Evolutionary conservation across 2,113 vertebrate species (phyloP).

Genomic region (Canis aureus): DNA sequence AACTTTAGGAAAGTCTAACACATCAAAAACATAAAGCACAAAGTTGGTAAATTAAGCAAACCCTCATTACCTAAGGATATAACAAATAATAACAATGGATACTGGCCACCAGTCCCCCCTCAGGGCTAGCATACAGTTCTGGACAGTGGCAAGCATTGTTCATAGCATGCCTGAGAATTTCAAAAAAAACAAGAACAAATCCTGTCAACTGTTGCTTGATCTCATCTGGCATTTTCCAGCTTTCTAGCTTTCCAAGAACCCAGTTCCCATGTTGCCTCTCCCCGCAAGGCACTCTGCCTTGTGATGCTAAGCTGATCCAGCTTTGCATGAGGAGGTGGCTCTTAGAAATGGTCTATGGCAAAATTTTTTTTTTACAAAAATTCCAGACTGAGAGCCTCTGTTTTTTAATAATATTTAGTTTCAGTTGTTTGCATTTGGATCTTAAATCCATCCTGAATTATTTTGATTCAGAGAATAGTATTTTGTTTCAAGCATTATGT

Average conservation of each 20-base stretch:
- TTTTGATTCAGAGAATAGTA: not conserved
- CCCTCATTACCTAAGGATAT: not conserved
- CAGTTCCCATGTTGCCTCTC: not conserved
- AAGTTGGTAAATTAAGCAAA: not conserved
- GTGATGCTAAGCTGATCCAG: not conserved
- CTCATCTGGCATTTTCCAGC: not conserved
- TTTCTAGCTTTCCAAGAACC: not conserved
- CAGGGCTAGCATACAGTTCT: not conserved
- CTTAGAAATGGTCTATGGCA: not conserved
- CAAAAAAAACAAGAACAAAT: not conserved
- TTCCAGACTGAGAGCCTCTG: not conserved
- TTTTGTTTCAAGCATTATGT: not conserved
- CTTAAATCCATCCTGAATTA: constrained; percentile 13
- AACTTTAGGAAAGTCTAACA: not conserved
- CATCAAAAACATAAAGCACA: not conserved
- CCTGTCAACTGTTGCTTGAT: not conserved
- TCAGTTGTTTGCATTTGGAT: not conserved
- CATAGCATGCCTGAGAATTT: not conserved
- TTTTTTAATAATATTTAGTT: not conserved
- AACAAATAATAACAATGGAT: not conserved
- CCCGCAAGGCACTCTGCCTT: not conserved
- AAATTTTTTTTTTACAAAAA: not conserved
- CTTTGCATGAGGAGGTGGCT: not conserved
- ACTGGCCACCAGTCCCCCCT: not conserved
- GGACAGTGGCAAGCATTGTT: not conserved